Conservation (phyloP, 2,113 vertebrate genomes). For the Lepus timidus region DNA sequence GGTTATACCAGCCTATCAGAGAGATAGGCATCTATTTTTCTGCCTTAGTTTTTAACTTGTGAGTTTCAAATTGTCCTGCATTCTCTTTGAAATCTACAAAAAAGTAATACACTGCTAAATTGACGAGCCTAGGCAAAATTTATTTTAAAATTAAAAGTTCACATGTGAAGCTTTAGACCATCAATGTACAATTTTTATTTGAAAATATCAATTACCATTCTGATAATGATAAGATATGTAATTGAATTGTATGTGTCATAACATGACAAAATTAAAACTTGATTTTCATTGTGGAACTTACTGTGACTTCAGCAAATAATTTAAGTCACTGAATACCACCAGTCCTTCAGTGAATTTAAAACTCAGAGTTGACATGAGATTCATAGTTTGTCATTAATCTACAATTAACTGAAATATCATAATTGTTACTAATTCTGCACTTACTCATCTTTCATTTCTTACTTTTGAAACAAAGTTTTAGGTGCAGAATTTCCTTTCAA, state of each 20-base stretch:
- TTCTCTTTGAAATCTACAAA: background rate
- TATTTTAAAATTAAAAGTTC: background rate
- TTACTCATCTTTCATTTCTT: background rate
- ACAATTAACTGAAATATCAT: background rate
- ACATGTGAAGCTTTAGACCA: background rate
- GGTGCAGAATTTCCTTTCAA: background rate
- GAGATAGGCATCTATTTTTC: background rate
- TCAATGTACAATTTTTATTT: background rate
- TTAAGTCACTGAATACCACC: background rate
- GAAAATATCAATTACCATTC: background rate
- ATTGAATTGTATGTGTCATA: background rate
- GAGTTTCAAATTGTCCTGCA: background rate
- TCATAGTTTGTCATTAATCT: background rate
- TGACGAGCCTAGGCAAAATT: background rate
- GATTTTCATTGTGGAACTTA: background rate
- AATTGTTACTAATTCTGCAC: background rate
- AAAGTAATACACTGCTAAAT: background rate
- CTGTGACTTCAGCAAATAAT: background rate
- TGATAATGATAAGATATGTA: background rate
- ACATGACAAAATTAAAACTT: background rate
- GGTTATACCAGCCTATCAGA: background rate
- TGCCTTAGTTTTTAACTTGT: background rate
- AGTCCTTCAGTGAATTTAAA: background rate
- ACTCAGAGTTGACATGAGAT: background rate
- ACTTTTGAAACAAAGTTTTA: background rate